Base-by-base conservation (phyloP, 2,888 invertebrate species). In the Chaetogeoica ovagalla region DNA sequence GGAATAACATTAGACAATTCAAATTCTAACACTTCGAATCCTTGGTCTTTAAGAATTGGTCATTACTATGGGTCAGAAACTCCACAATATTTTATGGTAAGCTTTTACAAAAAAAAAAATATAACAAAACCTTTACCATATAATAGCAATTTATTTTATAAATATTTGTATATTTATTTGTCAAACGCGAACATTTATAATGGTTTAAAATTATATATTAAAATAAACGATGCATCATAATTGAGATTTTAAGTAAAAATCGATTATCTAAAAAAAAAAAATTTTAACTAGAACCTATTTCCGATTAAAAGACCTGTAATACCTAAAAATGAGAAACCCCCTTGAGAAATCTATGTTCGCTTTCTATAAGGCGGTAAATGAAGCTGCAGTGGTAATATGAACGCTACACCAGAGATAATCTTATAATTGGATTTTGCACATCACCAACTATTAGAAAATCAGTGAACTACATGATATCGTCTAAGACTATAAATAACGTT, bases 71-170 rank as follows among this genome's bases (percentile, higher is more conserved):
- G 79, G 0, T 23, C 37, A 37, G 52, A 77, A 62, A 17, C 13
- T 5, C 70, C 79, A 21, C 71, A 55, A 13, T 79, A 79, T 79
- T 79, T 79, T 65, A 63, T 17, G 39, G 79, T 79, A 55, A 71
- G 55, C 4, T 30, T 4, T 4, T 30, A 37, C 19, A 48, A 39
- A 23, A 30, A 39, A 63, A 9, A 19, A 63, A 63, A 63, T 13
- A 63, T 39, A 19, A 60, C 19, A 3, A 19, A 43, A 43, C 2
- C 9, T 6, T 9, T 6, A 43, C 43, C 30, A 4, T 17, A 52
- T 55, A 3, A 19, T 6, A 19, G 19, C 19, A 55, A 55, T 7
- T 0, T 55, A 55, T 13, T 19, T 19, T 19, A 55, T 55, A 55
- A 55, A 19, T 55, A 19, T 52, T 13, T 19, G 19, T 19, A 19